Evolutionary conservation across 2,888 invertebrate genomes (phyloP), one percentile per base, ranked within the genome.

Genomic region (Gymnosoma rotundatum): DNA sequence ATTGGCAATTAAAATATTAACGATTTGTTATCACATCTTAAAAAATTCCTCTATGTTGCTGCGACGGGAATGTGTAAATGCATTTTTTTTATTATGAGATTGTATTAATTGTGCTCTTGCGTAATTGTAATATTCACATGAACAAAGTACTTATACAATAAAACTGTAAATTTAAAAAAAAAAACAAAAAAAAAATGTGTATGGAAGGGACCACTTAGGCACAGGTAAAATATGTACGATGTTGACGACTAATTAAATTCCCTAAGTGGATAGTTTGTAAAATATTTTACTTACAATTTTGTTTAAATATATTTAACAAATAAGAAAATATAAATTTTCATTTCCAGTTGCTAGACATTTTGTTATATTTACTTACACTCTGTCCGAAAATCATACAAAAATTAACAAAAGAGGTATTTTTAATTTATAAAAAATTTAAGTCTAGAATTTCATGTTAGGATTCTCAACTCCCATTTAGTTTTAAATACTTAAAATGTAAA

Each of bases 21-120:
- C 38, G 12, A 76, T 60, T 38, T 64, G 38, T 78, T 78, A 78
- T 72, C 70, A 32, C 56, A 56, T 54, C 38, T 58, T 69, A 58
- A 10, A 25, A 56, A 76, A 50, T 73, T 36, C 50, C 25, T 72
- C 58, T 52, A 48, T 18, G 45, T 64, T 78, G 25, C 58, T 42
- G 18, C 58, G 58, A 21, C 18, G n/a, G 56, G 32, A 32, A 10
- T 36, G 42, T 60, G 20, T 64, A 25, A 45, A 66, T 54, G 61
- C 38, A 61, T 48, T 25, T 54, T 16, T 16, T 48, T 25, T 54
- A 21, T 48, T 61, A 32, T 20, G 14, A 21, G 38, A 38, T 25
- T 69, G 69, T 63, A 38, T 76, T 78, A 78, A 72, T 81, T 54
- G 56, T 60, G n/a, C n/a, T n/a, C n/a, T n/a, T n/a, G n/a, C n/a